Evolutionary conservation across 1,140 invertebrate species (phyloP).

Genomic region (Drosophila sturtevanti): DNA sequence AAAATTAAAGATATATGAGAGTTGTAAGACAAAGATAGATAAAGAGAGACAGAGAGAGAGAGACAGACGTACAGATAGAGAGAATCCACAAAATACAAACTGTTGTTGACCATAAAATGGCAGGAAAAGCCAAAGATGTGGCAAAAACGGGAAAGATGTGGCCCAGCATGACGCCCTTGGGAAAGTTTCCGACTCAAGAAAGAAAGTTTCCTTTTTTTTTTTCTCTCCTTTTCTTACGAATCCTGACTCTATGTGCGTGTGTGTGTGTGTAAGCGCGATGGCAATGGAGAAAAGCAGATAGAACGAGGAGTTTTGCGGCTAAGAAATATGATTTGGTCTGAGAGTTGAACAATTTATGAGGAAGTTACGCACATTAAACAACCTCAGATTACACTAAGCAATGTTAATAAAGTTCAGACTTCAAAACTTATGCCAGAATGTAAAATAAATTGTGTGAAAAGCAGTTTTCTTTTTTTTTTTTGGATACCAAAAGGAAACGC

Average conservation of each 20-base stretch:
- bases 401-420: constrained; percentile 22
- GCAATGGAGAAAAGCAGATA: constrained; percentile 19
- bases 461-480: neutral
- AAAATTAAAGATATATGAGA: constrained; percentile 76
- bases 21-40: constrained; percentile 24
- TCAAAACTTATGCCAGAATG: constrained; percentile 1
- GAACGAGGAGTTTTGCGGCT: constrained; percentile 23
- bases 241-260: constrained; percentile 34
- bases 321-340: constrained; percentile 58
- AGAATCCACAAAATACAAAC: constrained; percentile 1
- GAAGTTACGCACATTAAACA: constrained; percentile 61
- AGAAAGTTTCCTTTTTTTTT: constrained; percentile 26
- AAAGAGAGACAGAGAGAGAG: neutral
- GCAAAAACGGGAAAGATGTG: constrained; percentile 18
- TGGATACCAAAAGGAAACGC: neutral
- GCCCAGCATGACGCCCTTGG: constrained; percentile 71
- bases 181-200: constrained; percentile 49
- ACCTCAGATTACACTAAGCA: constrained; percentile 59
- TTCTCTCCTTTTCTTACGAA: neutral
- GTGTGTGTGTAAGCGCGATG: constrained; percentile 24
- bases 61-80: constrained; percentile 11
- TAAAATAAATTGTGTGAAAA: constrained; percentile 6
- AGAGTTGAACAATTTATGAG: constrained; percentile 15
- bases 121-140: constrained; percentile 33
- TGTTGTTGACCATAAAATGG: constrained; percentile 52